A percentile compares a stretch with the other conserved stretches of the same genome.
Conservation (phyloP, 2,888 invertebrate species). For the Dryobota labecula region DNA sequence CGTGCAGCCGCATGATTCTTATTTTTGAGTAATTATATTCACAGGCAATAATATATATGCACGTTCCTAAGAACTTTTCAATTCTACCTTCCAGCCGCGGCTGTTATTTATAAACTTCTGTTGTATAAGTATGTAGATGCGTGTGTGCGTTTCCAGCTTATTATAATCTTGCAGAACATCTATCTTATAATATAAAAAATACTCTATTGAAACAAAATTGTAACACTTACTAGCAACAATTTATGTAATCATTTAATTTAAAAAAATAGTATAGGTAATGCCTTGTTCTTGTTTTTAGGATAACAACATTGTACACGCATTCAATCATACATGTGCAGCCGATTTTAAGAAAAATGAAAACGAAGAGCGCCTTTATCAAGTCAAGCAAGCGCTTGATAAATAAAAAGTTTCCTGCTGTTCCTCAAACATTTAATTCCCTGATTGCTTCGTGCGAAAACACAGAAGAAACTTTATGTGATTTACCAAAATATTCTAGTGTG, state of each 20-base stretch:
- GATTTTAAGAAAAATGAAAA: not conserved
- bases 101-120: too few relatives aligned
- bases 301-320: not conserved
- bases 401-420: not conserved
- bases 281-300: too few relatives aligned
- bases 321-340: conserved; percentile 2
- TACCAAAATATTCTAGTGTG: conserved; percentile 4
- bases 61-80: conserved; percentile 14
- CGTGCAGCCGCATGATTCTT: not conserved
- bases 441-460: too few relatives aligned
- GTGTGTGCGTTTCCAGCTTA: too few relatives aligned
- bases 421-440: too few relatives aligned
- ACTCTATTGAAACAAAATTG: too few relatives aligned
- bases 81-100: conserved; percentile 29
- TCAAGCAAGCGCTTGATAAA: conserved; percentile 1
- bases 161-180: too few relatives aligned
- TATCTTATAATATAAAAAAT: too few relatives aligned
- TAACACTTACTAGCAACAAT: too few relatives aligned
- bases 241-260: too few relatives aligned
- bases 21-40: not conserved
- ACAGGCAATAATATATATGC: not conserved
- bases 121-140: too few relatives aligned
- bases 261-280: too few relatives aligned
- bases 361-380: conserved; percentile 1
- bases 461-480: conserved; percentile 2